These are phyloP conservation scores for Liposcelis brunnea DNA, from an alignment of 2,888 invertebrate genomes.

Conservation along the genomic window DNA sequence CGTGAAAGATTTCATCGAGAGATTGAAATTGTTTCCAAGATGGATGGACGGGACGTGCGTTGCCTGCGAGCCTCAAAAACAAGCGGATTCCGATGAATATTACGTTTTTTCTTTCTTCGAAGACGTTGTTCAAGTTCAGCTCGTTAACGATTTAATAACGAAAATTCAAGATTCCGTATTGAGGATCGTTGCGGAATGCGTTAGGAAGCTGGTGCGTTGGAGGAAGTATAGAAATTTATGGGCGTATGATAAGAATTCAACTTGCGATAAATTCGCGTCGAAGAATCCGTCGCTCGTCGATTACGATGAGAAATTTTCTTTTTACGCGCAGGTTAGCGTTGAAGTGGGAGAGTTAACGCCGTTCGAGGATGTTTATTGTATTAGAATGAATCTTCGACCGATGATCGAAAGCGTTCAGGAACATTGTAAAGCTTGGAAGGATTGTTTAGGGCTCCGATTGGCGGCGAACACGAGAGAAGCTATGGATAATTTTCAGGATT, in stretches of 20 bases:
- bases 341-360: constrained; percentile 41
- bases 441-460: constrained; percentile 49
- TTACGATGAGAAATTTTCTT: constrained; percentile 72
- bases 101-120: constrained; percentile 61
- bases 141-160: constrained; percentile 46
- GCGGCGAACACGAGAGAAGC: constrained; percentile 44
- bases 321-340: constrained; percentile 57
- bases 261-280: constrained; percentile 60
- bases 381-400: constrained; percentile 51
- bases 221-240: constrained; percentile 56
- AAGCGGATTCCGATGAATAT: constrained; percentile 38
- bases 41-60: constrained; percentile 77
- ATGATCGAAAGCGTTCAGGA: constrained; percentile 48
- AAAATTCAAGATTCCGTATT: constrained; percentile 50
- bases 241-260: constrained; percentile 52
- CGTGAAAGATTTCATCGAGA: constrained; percentile 57
- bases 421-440: constrained; percentile 68
- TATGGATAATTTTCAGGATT: constrained; percentile 48
- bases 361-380: constrained; percentile 45
- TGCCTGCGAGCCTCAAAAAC: constrained; percentile 44
- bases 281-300: constrained; percentile 42
- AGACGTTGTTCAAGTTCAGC: constrained; percentile 52
- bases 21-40: constrained; percentile 56
- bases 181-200: constrained; percentile 37
- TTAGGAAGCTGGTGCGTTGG: constrained; percentile 34